These are phyloP conservation scores for Ylistrum balloti DNA, from an alignment of 1,140 invertebrate species.

Conservation along the genomic window DNA sequence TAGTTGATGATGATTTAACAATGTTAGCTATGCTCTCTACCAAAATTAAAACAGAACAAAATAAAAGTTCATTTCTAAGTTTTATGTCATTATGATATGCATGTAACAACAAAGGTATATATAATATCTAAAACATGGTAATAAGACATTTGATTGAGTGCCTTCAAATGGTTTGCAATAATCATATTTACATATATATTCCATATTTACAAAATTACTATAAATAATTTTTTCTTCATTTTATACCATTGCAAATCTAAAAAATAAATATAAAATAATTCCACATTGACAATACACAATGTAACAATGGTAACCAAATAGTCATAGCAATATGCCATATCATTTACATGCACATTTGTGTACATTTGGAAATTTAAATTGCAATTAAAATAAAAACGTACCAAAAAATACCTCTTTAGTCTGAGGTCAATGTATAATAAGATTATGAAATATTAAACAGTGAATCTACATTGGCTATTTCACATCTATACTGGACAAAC, in stretches of 20 bases:
- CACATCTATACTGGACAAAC: too few relatives aligned
- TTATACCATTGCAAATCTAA: not conserved
- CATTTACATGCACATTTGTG: not conserved
- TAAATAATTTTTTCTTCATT: not conserved
- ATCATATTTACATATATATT: not conserved
- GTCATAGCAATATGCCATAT: not conserved
- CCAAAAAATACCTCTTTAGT: too few relatives aligned
- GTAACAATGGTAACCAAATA: not conserved
- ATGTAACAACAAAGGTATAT: constrained; percentile 1
- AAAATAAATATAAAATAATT: not conserved
- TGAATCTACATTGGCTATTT: too few relatives aligned
- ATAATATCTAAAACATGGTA: not conserved
- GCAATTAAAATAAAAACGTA: too few relatives aligned
- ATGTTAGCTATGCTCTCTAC: too few relatives aligned
- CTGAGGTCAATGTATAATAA: too few relatives aligned
- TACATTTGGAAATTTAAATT: too few relatives aligned
- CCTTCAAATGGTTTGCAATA: not conserved
- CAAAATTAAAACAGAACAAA: not conserved
- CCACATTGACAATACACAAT: not conserved
- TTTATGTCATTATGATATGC: constrained; percentile 10
- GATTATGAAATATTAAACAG: too few relatives aligned
- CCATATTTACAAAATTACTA: not conserved
- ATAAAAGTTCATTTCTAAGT: not conserved
- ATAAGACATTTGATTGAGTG: not conserved
- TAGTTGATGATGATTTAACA: too few relatives aligned